Conservation (phyloP, 1,140 invertebrate genomes). For the Diploscapter pachys region DNA sequence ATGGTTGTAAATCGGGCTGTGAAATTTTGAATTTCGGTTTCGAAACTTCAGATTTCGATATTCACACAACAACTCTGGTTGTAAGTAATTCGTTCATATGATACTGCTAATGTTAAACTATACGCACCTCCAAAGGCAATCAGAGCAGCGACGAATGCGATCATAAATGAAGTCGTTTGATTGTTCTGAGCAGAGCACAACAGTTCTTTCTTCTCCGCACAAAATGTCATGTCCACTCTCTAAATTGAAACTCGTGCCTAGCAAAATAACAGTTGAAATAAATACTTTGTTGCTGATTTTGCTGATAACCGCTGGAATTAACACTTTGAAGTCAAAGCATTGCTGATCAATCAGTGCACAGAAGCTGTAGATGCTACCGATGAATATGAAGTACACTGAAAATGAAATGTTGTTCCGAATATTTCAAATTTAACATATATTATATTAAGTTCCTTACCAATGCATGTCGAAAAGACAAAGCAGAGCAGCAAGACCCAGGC, state of each 20-base stretch:
- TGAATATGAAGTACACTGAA: conserved; percentile 23
- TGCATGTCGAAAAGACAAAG: conserved; percentile 5
- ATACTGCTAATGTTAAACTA: too few species aligned
- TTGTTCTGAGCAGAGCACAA: conserved; percentile 14
- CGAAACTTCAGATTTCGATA: too few species aligned
- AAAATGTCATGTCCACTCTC: conserved; percentile 23
- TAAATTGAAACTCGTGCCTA: background rate
- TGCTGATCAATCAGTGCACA: conserved; percentile 21
- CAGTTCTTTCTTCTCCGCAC: conserved; percentile 26
- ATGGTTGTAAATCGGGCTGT: too few species aligned
- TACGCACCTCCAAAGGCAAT: conserved; percentile 13
- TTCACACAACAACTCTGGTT: too few species aligned
- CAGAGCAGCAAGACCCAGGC: conserved; percentile 18
- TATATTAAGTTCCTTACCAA: conserved; percentile 4
- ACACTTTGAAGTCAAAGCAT: conserved; percentile 30
- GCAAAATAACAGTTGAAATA: too few species aligned
- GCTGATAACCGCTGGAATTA: conserved; percentile 16
- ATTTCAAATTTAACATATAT: conserved; percentile 3
- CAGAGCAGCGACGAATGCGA: conserved; percentile 19
- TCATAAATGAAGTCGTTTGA: conserved; percentile 10
- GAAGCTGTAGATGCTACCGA: conserved; percentile 26
- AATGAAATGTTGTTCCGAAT: background rate
- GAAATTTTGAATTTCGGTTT: too few species aligned
- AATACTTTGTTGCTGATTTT: conserved; percentile 18
- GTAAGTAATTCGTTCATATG: too few species aligned